phyloP scores from a whole-genome alignment of 2,888 invertebrate genomes.

The Terebella lapidaria region DNA sequence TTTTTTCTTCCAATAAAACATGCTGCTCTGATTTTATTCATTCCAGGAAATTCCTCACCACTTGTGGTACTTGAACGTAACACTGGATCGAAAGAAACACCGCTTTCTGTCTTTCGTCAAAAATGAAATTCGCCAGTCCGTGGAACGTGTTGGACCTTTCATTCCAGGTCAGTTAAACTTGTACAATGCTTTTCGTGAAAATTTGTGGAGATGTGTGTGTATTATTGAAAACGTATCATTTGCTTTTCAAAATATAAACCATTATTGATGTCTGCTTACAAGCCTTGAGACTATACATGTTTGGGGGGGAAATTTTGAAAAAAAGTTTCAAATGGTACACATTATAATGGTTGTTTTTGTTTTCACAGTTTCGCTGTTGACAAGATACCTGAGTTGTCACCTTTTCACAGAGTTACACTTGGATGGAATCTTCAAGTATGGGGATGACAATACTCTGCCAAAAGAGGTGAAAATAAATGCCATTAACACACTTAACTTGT shows the following conservation, averaged over 20 bases:
- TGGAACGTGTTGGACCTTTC: too few relatives aligned
- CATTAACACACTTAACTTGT: too few relatives aligned
- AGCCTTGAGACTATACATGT: too few relatives aligned
- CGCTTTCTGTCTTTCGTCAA: constrained; percentile 42
- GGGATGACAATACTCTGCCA: constrained; percentile 51
- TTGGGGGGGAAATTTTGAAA: too few relatives aligned
- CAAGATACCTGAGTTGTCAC: constrained; percentile 43
- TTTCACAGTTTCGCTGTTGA: constrained; percentile 40
- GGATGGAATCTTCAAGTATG: constrained; percentile 54
- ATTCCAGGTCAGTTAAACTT: too few relatives aligned
- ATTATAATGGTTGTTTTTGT: background rate
- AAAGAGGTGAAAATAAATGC: constrained; percentile 45
- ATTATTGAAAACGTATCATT: too few relatives aligned
- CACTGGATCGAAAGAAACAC: constrained; percentile 44
- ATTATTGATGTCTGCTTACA: too few relatives aligned
- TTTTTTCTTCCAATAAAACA: too few relatives aligned
- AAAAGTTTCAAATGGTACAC: background rate
- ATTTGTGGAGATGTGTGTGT: background rate
- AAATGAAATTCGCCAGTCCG: background rate
- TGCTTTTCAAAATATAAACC: too few relatives aligned
- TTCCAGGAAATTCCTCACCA: constrained; percentile 47
- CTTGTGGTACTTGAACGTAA: constrained; percentile 50
- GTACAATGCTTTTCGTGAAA: too few relatives aligned
- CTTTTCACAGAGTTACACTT: constrained; percentile 54
- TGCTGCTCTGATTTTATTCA: background rate